Percentiles rank a stretch among this genome's conserved stretches.
These are phyloP conservation scores for Ylistrum balloti DNA, from an alignment of 1,140 invertebrate genomes.

Conservation along the genomic window DNA sequence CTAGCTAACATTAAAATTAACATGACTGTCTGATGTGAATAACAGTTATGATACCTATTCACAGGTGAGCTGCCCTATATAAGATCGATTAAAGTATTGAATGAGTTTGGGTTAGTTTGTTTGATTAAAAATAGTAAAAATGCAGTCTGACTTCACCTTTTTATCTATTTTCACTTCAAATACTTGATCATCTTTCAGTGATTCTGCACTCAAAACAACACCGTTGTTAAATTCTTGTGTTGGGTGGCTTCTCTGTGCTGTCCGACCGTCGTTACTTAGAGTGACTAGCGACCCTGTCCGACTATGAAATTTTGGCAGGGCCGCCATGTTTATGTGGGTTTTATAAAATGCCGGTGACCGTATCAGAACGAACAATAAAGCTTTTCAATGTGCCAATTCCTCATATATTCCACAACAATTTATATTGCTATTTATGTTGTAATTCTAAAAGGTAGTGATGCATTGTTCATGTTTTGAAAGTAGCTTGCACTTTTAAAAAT, in stretches of 20 bases:
- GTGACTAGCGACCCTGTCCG: conserved; percentile 91
- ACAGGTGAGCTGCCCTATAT: no score
- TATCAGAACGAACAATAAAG: neutral
- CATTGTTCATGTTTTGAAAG: no score
- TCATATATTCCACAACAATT: no score
- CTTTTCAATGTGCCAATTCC: neutral
- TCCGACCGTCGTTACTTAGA: conserved; percentile 91
- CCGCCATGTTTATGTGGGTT: conserved; percentile 56
- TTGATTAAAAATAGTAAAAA: neutral
- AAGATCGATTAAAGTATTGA: no score
- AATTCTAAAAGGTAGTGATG: no score
- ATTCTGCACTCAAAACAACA: conserved; percentile 91
- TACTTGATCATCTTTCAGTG: conserved; percentile 91
- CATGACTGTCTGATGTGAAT: no score
- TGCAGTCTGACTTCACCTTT: conserved; percentile 86
- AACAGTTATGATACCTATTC: no score
- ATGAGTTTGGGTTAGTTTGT: no score
- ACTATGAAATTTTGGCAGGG: conserved; percentile 86
- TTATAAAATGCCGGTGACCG: neutral
- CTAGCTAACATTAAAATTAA: no score
- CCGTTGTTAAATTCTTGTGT: conserved; percentile 90
- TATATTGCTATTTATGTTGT: no score
- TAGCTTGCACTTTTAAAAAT: no score
- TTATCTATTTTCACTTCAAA: conserved; percentile 95
- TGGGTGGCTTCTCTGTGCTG: conserved; percentile 88